Evolutionary conservation across 2,113 vertebrate genomes (phyloP).

Genomic region (Perccottus glenii): DNA sequence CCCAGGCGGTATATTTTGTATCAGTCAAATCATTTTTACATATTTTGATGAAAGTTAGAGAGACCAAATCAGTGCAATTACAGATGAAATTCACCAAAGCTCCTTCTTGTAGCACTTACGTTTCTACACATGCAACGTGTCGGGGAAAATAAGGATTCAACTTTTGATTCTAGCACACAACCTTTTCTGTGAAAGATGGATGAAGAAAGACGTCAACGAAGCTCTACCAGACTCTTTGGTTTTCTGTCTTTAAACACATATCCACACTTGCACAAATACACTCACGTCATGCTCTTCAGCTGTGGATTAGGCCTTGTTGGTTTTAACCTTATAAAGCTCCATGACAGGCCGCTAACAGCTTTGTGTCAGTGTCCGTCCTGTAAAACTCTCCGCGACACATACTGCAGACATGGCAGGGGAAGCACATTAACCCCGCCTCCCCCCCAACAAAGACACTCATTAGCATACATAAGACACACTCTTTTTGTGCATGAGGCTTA

Average conservation of each 20-base stretch:
- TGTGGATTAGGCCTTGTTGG: slow-evolving; percentile 55
- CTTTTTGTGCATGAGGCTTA: slow-evolving; percentile 3
- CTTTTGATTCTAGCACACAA: not conserved
- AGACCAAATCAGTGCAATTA: slow-evolving; percentile 24
- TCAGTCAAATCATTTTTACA: slow-evolving; percentile 18
- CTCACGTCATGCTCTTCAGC: slow-evolving; percentile 17
- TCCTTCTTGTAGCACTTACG: not conserved
- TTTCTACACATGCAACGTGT: slow-evolving; percentile 9
- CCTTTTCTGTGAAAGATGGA: not conserved
- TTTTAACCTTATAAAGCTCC: slow-evolving; percentile 62
- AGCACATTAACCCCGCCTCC: slow-evolving; percentile 9
- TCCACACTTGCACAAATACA: slow-evolving; percentile 1
- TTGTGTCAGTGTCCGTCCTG: slow-evolving; percentile 39
- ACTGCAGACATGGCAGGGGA: not conserved
- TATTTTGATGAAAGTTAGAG: slow-evolving; percentile 19
- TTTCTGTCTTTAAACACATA: slow-evolving; percentile 1
- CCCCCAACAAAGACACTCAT: slow-evolving; percentile 27
- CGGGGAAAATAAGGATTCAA: not conserved
- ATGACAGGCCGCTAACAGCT: slow-evolving; percentile 54
- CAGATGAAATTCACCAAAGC: not conserved
- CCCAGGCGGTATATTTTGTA: slow-evolving; percentile 24
- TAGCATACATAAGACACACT: slow-evolving; percentile 23
- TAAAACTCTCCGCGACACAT: slow-evolving; percentile 39
- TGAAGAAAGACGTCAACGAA: slow-evolving; percentile 24
- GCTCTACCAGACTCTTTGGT: not conserved